A percentile compares a stretch with the other conserved stretches of the same genome.
phyloP scores from a whole-genome alignment of 35 echinoderm and acorn worm genomes.

The Ophioderma brevispina region DNA sequence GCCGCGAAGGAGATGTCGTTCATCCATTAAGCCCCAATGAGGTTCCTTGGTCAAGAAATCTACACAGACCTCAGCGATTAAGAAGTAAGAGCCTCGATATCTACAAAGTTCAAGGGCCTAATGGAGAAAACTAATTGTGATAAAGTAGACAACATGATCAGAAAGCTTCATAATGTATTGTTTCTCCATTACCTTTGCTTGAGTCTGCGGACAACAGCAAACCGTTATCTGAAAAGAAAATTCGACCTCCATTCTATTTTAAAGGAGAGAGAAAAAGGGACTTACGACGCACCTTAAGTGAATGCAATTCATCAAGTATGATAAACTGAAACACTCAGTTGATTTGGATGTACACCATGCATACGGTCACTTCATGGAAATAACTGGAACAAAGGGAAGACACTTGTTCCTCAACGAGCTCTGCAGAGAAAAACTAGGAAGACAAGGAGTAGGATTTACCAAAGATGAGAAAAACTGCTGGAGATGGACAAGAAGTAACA shows the following conservation, averaged over 20 bases:
- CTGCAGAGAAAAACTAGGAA: neutral
- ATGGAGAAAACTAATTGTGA: neutral
- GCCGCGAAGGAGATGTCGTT: no score
- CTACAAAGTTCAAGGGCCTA: neutral
- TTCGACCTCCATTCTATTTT: neutral
- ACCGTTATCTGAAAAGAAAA: neutral
- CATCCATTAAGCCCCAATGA: neutral
- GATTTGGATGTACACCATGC: neutral
- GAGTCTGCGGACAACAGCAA: neutral
- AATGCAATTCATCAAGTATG: neutral
- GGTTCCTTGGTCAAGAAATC: neutral
- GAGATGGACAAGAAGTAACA: neutral
- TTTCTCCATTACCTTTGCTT: neutral
- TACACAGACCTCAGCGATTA: neutral
- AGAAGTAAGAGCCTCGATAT: neutral
- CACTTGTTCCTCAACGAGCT: no score
- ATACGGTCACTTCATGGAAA: neutral
- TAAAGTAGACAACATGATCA: neutral
- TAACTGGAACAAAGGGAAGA: neutral
- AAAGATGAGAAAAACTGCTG: neutral
- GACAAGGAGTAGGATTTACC: neutral
- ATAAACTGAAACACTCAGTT: neutral
- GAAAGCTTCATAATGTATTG: neutral
- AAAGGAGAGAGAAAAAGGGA: neutral
- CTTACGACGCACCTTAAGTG: neutral